Conservation (phyloP, 2,113 vertebrate genomes). For the Xiphophorus hellerii region DNA sequence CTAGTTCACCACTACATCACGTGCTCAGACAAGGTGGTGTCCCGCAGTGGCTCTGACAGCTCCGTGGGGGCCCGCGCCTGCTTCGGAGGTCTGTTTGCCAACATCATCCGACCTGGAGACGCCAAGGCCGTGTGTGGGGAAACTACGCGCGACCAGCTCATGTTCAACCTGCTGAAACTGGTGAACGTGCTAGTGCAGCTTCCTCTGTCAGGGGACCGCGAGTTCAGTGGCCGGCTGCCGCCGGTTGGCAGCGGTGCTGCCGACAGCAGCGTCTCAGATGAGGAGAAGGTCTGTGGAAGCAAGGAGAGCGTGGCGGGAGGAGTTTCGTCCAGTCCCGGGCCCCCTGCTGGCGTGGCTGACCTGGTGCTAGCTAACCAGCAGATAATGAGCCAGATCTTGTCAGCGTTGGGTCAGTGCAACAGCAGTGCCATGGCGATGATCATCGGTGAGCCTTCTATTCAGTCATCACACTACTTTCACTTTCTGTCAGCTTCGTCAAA, state of each 20-base stretch:
- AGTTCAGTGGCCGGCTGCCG: slow-evolving; percentile 91
- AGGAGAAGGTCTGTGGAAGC: slow-evolving; percentile 97
- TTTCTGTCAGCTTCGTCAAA: no score
- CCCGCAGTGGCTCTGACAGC: slow-evolving; percentile 95
- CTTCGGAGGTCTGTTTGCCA: slow-evolving; percentile 97
- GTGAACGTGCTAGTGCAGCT: slow-evolving; percentile 95
- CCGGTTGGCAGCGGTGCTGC: slow-evolving; percentile 83
- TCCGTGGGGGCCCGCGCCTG: slow-evolving; percentile 95
- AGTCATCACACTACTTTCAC: no score
- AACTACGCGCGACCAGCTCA: slow-evolving; percentile 96
- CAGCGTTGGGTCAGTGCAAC: slow-evolving; percentile 96
- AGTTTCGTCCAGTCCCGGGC: slow-evolving; percentile 82
- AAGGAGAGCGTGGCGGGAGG: slow-evolving; percentile 88
- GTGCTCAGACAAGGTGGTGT: slow-evolving; percentile 95
- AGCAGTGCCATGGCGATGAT: slow-evolving; percentile 99
- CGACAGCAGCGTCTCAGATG: slow-evolving; percentile 95
- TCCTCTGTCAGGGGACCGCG: slow-evolving; percentile 92
- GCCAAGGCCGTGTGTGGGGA: slow-evolving; percentile 98
- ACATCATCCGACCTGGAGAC: slow-evolving; percentile 97
- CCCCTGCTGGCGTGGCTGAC: slow-evolving; percentile 91
- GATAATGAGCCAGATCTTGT: slow-evolving; percentile 99
- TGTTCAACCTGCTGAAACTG: slow-evolving; percentile 97
- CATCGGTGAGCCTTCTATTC: slow-evolving; percentile 83
- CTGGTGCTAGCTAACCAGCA: slow-evolving; percentile 97
- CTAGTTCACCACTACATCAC: slow-evolving; percentile 98